Conservation (phyloP, 2,797 vertebrate species). For the Columba guinea region DNA sequence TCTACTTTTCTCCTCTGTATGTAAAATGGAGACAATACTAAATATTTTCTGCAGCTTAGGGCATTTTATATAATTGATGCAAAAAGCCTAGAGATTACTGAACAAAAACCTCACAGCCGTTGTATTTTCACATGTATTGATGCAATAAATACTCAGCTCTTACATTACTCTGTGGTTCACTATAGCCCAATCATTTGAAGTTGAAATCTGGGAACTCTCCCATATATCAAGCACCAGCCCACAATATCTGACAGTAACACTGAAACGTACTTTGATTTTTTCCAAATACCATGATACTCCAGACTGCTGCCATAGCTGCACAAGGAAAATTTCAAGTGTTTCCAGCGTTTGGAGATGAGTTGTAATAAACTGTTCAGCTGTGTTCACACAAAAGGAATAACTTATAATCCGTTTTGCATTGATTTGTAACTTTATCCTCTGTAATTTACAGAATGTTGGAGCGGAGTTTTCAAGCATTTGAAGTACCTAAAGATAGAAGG, state of each 20-base stretch:
- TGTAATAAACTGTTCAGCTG: background rate
- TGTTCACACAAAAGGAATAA: background rate
- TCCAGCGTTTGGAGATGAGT: background rate
- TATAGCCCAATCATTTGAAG: background rate
- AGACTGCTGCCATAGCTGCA: background rate
- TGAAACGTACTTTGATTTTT: background rate
- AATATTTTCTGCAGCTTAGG: background rate
- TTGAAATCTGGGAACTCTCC: constrained; percentile 1
- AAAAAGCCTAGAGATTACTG: constrained; percentile 13
- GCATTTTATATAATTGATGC: background rate
- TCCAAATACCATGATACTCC: background rate
- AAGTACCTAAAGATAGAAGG: background rate
- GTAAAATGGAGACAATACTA: background rate
- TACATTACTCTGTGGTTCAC: background rate
- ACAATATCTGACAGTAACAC: background rate
- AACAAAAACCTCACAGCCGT: background rate
- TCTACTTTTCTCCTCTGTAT: background rate
- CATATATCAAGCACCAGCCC: background rate
- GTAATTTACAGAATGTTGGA: background rate
- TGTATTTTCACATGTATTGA: constrained; percentile 39
- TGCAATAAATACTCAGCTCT: constrained; percentile 4
- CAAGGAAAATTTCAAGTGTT: background rate
- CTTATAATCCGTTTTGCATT: background rate
- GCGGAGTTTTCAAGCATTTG: background rate
- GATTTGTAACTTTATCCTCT: constrained; percentile 6